Conservation (phyloP, 2,113 vertebrate species). For the Cyprinus carpio region DNA sequence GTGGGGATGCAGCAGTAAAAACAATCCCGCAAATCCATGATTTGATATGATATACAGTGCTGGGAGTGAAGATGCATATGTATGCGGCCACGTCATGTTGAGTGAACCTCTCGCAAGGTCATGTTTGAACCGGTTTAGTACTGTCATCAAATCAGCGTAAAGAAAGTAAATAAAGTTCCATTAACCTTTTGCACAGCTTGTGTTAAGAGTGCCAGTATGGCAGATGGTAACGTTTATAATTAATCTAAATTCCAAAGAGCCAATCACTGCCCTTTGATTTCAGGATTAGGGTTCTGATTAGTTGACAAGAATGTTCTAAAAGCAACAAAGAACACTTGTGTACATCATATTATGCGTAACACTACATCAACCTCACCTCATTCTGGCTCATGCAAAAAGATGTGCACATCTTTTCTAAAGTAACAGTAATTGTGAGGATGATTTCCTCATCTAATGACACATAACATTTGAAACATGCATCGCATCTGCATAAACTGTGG, state of each 20-base stretch:
- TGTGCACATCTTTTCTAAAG: not conserved
- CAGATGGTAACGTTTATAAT: not conserved
- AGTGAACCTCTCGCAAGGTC: not conserved
- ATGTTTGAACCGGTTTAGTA: not conserved
- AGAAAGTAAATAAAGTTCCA: not conserved
- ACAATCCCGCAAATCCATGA: not conserved
- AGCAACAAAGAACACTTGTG: not conserved
- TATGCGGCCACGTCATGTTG: not conserved
- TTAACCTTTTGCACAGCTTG: not conserved
- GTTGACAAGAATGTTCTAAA: not conserved
- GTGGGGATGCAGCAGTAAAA: not conserved
- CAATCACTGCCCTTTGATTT: not conserved
- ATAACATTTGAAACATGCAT: not conserved
- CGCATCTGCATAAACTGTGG: not conserved
- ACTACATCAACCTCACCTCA: not conserved
- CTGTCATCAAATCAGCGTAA: not conserved
- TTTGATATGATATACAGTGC: not conserved
- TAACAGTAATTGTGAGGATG: not conserved
- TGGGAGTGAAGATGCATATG: constrained; percentile 12
- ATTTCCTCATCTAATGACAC: not conserved
- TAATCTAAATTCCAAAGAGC: not conserved
- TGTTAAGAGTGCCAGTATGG: not conserved
- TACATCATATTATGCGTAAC: not conserved
- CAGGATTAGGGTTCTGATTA: not conserved
- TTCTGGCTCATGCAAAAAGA: not conserved